Evolutionary conservation across 1,140 invertebrate species (phyloP).

Genomic region (Drosophila novamexicana): DNA sequence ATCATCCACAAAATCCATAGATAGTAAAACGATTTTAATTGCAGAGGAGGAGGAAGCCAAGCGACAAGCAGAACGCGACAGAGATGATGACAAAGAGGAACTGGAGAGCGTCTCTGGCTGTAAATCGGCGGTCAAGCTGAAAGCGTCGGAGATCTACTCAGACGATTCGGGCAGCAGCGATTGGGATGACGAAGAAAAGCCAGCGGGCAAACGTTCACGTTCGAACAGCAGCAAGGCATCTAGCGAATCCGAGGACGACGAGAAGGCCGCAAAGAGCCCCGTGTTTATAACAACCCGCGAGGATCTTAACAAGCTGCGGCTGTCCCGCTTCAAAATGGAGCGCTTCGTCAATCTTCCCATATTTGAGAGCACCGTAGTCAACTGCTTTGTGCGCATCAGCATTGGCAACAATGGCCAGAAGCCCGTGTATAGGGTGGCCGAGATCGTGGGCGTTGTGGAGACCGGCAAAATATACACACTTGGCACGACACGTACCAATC

Average conservation of each 20-base stretch:
- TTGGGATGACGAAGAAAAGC: constrained; percentile 85
- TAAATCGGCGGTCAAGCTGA: constrained; percentile 88
- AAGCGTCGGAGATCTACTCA: constrained; percentile 97
- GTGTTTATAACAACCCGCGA: constrained; percentile 90
- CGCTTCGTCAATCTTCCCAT: constrained; percentile 98
- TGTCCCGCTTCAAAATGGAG: constrained; percentile 97
- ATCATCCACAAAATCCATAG: neutral
- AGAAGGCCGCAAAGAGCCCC: constrained; percentile 85
- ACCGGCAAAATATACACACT: constrained; percentile 97
- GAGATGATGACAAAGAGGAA: constrained; percentile 89
- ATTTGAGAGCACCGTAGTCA: constrained; percentile 94
- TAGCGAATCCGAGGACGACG: constrained; percentile 85
- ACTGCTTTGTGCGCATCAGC: constrained; percentile 98
- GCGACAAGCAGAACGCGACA: constrained; percentile 85
- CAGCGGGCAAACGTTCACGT: constrained; percentile 80
- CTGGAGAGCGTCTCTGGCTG: constrained; percentile 84
- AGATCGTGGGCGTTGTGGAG: constrained; percentile 97
- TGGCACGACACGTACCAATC: constrained; percentile 96
- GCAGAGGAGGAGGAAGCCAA: constrained; percentile 85
- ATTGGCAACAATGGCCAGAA: constrained; percentile 93
- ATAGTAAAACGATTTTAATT: constrained; percentile 3
- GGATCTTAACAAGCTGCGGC: constrained; percentile 93
- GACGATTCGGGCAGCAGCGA: constrained; percentile 94
- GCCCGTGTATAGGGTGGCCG: constrained; percentile 97
- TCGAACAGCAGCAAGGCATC: constrained; percentile 85